Evolutionary conservation across 2,113 vertebrate species (phyloP).

Genomic region (Euleptes europaea): DNA sequence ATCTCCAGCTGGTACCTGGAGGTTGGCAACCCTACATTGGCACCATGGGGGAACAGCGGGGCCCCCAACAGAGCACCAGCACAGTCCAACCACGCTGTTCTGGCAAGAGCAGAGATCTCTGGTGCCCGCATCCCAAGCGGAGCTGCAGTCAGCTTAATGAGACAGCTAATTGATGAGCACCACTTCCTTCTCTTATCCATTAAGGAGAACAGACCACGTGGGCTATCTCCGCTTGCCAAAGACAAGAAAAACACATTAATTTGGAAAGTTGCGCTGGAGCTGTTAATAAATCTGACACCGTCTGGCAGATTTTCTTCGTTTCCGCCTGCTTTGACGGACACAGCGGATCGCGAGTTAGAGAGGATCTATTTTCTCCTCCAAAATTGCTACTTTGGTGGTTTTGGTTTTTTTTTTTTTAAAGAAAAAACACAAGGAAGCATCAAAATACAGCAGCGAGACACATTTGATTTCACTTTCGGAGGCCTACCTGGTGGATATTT

Average conservation of each 20-base stretch:
- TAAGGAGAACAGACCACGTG: constrained; percentile 72
- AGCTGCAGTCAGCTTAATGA: constrained; percentile 64
- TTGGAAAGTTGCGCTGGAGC: constrained; percentile 64
- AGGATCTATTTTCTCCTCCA: constrained; percentile 71
- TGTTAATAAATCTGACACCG: constrained; percentile 79
- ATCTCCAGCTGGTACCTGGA: too few species aligned
- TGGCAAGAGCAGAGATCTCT: constrained; percentile 34
- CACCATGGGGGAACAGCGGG: not conserved
- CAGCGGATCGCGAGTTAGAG: constrained; percentile 74
- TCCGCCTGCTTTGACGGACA: constrained; percentile 75
- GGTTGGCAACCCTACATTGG: not conserved
- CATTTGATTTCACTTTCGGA: constrained; percentile 54
- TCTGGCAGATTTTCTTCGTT: constrained; percentile 79
- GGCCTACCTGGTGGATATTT: constrained; percentile 46
- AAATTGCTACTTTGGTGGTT: constrained; percentile 69
- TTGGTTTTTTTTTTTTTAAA: constrained; percentile 27
- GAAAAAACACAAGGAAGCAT: constrained; percentile 73
- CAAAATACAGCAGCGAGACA: constrained; percentile 66
- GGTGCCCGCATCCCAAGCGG: constrained; percentile 45
- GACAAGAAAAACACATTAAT: constrained; percentile 75
- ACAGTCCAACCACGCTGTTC: constrained; percentile 27
- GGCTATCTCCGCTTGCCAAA: constrained; percentile 70
- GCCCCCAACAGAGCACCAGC: too few species aligned
- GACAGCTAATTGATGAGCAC: constrained; percentile 71
- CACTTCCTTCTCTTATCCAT: constrained; percentile 70